Evolutionary conservation across 1,140 invertebrate genomes (phyloP).

Genomic region (Phenacoccus solenopsis): DNA sequence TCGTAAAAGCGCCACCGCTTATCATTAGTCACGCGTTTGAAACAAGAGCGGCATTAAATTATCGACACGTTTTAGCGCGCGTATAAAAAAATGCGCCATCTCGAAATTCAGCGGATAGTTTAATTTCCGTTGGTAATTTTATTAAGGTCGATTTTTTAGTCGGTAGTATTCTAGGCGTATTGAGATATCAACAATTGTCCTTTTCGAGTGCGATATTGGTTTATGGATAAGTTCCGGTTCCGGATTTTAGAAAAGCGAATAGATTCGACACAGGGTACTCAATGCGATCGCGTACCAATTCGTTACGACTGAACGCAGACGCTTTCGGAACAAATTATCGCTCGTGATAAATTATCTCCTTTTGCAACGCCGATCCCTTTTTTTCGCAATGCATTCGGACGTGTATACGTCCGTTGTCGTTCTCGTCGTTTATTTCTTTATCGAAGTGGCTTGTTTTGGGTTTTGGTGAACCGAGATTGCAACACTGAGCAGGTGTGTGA

Average conservation of each 20-base stretch:
- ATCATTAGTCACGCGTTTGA: neutral
- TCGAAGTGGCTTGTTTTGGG: too few relatives aligned
- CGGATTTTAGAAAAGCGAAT: constrained; percentile 5
- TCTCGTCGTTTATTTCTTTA: too few relatives aligned
- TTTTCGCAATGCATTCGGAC: too few relatives aligned
- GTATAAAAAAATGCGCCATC: neutral
- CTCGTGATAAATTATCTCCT: constrained; percentile 14
- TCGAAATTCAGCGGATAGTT: neutral
- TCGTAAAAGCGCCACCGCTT: neutral
- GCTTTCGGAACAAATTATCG: constrained; percentile 11
- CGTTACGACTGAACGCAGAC: constrained; percentile 12
- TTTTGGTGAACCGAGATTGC: too few relatives aligned
- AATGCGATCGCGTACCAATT: neutral
- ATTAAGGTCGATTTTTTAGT: neutral
- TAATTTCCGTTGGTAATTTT: neutral
- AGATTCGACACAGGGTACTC: neutral
- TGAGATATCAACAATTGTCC: constrained; percentile 15
- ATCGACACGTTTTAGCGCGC: neutral
- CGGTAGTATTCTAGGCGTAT: neutral
- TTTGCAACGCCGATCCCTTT: neutral
- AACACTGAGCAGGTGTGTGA: too few relatives aligned
- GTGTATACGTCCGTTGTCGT: too few relatives aligned
- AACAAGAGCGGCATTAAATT: neutral
- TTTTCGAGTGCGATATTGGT: constrained; percentile 16
- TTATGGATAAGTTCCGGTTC: constrained; percentile 16